Evolutionary conservation across 2,113 vertebrate genomes (phyloP).

Genomic region (Setophaga kirtlandii): DNA sequence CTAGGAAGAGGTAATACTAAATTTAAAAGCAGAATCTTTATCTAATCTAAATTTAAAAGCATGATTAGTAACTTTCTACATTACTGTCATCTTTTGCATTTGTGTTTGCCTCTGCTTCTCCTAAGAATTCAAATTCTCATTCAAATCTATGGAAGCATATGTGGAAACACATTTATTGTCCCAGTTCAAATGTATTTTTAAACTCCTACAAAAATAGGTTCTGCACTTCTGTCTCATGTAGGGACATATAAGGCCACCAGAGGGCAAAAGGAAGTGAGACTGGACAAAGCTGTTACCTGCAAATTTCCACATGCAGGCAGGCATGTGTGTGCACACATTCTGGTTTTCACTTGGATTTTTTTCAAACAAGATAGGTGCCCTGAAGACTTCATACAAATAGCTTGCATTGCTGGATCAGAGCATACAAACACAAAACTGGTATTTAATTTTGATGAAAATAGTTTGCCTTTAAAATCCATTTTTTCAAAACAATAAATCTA

Average conservation of each 20-base stretch:
- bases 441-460: not conserved
- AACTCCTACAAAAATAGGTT: not conserved
- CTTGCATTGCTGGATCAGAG: not conserved
- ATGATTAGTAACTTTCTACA: not conserved
- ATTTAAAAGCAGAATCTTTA: not conserved
- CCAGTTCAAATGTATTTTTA: not conserved
- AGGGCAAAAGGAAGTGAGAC: constrained; percentile 21
- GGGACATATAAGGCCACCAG: constrained; percentile 33
- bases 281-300: not conserved
- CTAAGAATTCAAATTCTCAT: not conserved
- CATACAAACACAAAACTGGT: not conserved
- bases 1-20: not conserved
- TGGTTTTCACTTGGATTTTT: not conserved
- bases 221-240: not conserved
- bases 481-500: not conserved
- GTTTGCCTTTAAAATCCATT: not conserved
- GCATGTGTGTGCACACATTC: rapidly evolving
- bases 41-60: not conserved
- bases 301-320: not conserved
- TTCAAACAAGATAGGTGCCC: not conserved
- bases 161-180: not conserved
- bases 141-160: not conserved
- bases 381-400: not conserved
- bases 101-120: not conserved
- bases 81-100: not conserved